phyloP scores from a whole-genome alignment of 1,140 invertebrate genomes.

The Atta colombica region DNA sequence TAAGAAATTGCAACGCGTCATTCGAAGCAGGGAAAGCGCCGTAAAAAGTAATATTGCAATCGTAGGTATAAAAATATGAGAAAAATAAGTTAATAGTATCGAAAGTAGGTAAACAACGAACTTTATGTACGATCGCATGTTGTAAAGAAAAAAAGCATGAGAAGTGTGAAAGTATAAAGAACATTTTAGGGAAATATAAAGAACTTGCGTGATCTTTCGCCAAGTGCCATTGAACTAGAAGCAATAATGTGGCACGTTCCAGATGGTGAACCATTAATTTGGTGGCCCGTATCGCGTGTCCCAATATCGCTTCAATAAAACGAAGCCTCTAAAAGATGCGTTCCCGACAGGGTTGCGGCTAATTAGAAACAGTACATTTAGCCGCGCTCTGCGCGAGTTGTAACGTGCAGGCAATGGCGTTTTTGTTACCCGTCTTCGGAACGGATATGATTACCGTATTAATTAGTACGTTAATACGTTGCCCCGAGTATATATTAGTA shows the following conservation, averaged over 20 bases:
- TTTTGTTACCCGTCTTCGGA: constrained; percentile 42
- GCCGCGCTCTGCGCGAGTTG: constrained; percentile 6
- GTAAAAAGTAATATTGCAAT: not conserved
- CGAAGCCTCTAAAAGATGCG: constrained; percentile 47
- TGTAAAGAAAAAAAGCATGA: not conserved
- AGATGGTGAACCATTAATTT: constrained; percentile 13
- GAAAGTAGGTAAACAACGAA: not conserved
- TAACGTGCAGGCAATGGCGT: constrained; percentile 18
- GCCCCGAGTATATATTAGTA: not conserved
- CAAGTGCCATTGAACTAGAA: not conserved
- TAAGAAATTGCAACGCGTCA: not conserved
- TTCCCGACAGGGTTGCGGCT: not conserved
- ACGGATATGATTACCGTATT: constrained; percentile 52
- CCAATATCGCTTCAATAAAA: constrained; percentile 22
- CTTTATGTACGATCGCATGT: not conserved
- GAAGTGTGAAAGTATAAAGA: not conserved
- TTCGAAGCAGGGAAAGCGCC: not conserved
- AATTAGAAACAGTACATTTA: constrained; percentile 63
- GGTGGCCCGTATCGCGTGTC: constrained; percentile 36
- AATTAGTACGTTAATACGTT: constrained; percentile 49
- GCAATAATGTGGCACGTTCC: constrained; percentile 10
- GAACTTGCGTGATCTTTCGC: constrained; percentile 8
- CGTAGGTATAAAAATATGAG: not conserved
- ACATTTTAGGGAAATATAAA: not conserved
- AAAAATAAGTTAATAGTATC: constrained; percentile 2